A percentile compares a stretch with the other conserved stretches of the same genome.
These are phyloP conservation scores for Cetoscarus ocellatus DNA, from an alignment of 2,797 vertebrate species.

Conservation along the genomic window DNA sequence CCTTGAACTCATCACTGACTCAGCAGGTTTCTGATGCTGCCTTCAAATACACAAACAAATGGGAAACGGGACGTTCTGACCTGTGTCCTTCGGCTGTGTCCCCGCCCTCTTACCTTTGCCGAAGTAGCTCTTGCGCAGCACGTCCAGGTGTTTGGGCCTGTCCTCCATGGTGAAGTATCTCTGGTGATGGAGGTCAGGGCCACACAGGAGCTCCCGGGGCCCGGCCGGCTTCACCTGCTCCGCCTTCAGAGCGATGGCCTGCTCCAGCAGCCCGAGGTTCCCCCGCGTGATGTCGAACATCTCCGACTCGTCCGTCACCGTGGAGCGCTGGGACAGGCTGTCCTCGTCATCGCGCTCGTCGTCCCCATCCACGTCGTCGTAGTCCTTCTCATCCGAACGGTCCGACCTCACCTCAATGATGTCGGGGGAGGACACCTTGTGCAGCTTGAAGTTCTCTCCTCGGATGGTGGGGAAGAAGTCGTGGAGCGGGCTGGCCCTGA, in stretches of 20 bases:
- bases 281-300: constrained; percentile 96
- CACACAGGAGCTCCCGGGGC: constrained; percentile 82
- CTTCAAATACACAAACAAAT: too few species aligned
- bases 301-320: constrained; percentile 92
- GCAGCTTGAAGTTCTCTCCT: constrained; percentile 67
- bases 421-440: constrained; percentile 80
- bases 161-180: constrained; percentile 89
- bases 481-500: constrained; percentile 65
- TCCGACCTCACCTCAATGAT: constrained; percentile 92
- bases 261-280: constrained; percentile 96
- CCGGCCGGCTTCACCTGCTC: constrained; percentile 92
- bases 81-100: too few species aligned
- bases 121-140: constrained; percentile 92
- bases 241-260: constrained; percentile 96
- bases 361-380: constrained; percentile 71
- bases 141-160: constrained; percentile 90
- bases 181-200: constrained; percentile 77
- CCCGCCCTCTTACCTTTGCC: constrained; percentile 92
- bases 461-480: constrained; percentile 62
- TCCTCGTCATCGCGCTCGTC: constrained; percentile 91
- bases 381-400: constrained; percentile 88
- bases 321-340: constrained; percentile 88
- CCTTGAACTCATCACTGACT: too few species aligned
- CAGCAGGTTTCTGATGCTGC: too few species aligned
- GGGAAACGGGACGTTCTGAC: too few species aligned